phyloP scores from a whole-genome alignment of 2,888 invertebrate genomes.

The Drosophila birchii region DNA sequence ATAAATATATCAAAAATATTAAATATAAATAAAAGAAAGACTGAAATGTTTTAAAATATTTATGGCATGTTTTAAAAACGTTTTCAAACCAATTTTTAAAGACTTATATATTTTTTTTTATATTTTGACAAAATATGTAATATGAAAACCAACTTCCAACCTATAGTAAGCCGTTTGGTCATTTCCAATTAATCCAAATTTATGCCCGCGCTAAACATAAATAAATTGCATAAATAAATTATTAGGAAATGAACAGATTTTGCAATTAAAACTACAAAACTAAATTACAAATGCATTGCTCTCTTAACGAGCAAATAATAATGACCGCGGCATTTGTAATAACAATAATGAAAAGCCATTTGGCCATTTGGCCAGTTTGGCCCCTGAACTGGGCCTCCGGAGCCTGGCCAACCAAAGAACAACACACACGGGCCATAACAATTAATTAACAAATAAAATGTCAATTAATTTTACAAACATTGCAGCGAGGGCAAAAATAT shows the following conservation, averaged over 20 bases:
- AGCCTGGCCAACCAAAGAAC: slow-evolving; percentile 56
- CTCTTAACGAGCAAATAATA: slow-evolving; percentile 74
- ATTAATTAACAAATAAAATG: slow-evolving; percentile 84
- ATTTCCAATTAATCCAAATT: slow-evolving; percentile 13
- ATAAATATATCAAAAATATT: too few relatives aligned
- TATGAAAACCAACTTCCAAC: not conserved
- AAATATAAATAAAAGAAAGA: not conserved
- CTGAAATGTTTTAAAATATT: not conserved
- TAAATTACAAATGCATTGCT: slow-evolving; percentile 80
- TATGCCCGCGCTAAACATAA: slow-evolving; percentile 26
- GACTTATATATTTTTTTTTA: not conserved
- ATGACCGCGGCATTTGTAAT: slow-evolving; percentile 76
- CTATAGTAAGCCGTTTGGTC: not conserved
- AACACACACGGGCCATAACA: slow-evolving; percentile 65
- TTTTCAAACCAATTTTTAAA: not conserved
- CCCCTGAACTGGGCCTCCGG: slow-evolving; percentile 20
- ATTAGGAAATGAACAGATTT: slow-evolving; percentile 75
- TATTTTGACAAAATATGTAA: too few relatives aligned
- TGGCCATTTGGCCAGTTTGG: slow-evolving; percentile 59
- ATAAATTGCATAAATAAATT: slow-evolving; percentile 65
- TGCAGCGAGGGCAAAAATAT: slow-evolving; percentile 62
- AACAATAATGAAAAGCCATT: slow-evolving; percentile 79
- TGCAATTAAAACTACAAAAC: slow-evolving; percentile 79
- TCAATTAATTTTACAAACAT: slow-evolving; percentile 83
- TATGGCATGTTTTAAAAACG: too few relatives aligned